Evolutionary conservation across 2,888 invertebrate genomes (phyloP).

Genomic region (Nymphalis c-album): DNA sequence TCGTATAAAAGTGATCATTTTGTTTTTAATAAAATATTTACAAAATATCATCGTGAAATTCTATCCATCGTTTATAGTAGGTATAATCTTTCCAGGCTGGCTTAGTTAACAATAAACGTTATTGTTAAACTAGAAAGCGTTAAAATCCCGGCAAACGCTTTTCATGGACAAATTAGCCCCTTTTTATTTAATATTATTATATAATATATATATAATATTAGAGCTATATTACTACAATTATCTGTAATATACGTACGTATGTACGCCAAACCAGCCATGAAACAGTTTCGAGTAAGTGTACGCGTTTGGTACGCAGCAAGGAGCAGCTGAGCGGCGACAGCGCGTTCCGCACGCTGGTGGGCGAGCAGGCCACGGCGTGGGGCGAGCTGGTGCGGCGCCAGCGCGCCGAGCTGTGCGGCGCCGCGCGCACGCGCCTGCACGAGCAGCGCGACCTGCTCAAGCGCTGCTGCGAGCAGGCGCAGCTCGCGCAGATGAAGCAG

Average conservation of each 20-base stretch:
- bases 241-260: too few relatives aligned
- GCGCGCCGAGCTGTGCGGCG: slow-evolving; percentile 90
- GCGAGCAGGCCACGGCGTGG: slow-evolving; percentile 97
- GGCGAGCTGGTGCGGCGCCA: slow-evolving; percentile 93
- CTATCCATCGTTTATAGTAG: background rate
- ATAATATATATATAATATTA: too few relatives aligned
- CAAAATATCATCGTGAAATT: too few relatives aligned
- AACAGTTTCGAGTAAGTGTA: too few relatives aligned
- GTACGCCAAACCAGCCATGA: too few relatives aligned
- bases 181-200: too few relatives aligned
- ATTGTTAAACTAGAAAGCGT: too few relatives aligned
- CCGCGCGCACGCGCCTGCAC: slow-evolving; percentile 90
- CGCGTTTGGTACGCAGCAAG: slow-evolving; percentile 81
- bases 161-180: too few relatives aligned
- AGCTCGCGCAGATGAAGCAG: slow-evolving; percentile 93
- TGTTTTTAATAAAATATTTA: too few relatives aligned
- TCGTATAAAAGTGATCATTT: too few relatives aligned
- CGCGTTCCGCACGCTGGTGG: slow-evolving; percentile 89
- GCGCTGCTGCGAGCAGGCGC: slow-evolving; percentile 91
- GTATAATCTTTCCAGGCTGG: background rate
- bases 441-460: slow-evolving; percentile 89
- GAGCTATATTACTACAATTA: too few relatives aligned
- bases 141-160: too few relatives aligned
- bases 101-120: background rate
- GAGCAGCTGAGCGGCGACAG: slow-evolving; percentile 90